Base-by-base conservation (phyloP, 2,113 vertebrate genomes). In the Vimba vimba region DNA sequence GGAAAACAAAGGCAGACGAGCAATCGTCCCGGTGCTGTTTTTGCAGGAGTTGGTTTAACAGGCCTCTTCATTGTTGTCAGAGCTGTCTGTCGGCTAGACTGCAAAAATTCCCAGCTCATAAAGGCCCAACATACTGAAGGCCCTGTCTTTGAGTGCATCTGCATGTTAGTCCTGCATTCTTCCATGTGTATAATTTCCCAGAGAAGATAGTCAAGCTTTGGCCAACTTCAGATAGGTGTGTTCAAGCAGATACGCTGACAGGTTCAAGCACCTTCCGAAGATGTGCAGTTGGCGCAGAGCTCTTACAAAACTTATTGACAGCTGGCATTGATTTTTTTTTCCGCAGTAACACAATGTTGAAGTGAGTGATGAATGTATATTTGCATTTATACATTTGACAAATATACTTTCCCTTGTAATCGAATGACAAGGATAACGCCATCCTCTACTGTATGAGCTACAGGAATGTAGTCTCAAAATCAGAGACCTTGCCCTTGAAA, bases 61-160 rank as follows among this genome's bases (percentile, higher is more conserved):
- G 90, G 91, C 90, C 84, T 84, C 82, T 91, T 94, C 89, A 93
- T 93, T 93, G 93, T 94, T 93, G 91, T 93, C 91, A 90, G 71
- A 73, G 85, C 89, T 86, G 89, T 92, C 93, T 92, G 87, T 91
- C 66, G 88, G 82, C 88, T 90, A 92, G 90, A 87, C 91, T 90
- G 82, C 89, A 85, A 92, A 92, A 93, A 92, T 92, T 90, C 89
- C 88, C 93, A 92, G 82, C 89, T 91, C 88, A 91, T 91, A 91
- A 93, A 91, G 86, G 86, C 89, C 89, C 71, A 89, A 85, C 69
- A 66, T 87, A 86, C 86, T 36, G 52, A 87, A 85, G 85, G 73
- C 86, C 88, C 23, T 89, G 55, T 91, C 80, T 83, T 85, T 87
- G 33, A 85, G 71, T 74, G 62, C 71, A 43, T 80, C n/a, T 81